Conservation (phyloP, 2,797 vertebrate genomes). For the Pachyuromys duprasi region DNA sequence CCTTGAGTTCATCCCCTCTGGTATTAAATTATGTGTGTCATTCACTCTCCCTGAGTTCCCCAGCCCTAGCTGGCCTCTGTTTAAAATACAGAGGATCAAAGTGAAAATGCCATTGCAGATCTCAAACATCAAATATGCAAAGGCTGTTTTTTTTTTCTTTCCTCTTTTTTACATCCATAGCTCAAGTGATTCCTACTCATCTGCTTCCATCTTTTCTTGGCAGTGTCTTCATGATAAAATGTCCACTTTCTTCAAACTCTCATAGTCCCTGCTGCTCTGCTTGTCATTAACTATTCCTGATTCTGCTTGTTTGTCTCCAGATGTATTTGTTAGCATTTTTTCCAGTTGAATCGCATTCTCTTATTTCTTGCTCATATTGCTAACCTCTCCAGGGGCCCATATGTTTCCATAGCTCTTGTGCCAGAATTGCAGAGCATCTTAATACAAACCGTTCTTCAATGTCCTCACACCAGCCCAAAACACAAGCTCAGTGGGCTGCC, state of each 20-base stretch:
- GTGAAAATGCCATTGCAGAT: constrained; percentile 27
- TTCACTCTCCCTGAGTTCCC: constrained; percentile 19
- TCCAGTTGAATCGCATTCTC: constrained; percentile 91
- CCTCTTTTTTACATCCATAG: constrained; percentile 22
- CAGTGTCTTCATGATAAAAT: constrained; percentile 75
- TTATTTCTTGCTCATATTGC: constrained; percentile 89
- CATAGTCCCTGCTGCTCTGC: constrained; percentile 66
- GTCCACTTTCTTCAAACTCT: constrained; percentile 68
- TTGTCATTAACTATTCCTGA: constrained; percentile 73
- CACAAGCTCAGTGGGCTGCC: constrained; percentile 50
- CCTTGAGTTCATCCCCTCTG: background rate
- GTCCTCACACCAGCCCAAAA: constrained; percentile 74
- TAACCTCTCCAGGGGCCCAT: constrained; percentile 87
- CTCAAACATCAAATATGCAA: background rate
- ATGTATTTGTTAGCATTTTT: constrained; percentile 89
- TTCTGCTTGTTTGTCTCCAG: constrained; percentile 81
- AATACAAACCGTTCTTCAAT: constrained; percentile 79
- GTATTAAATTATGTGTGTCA: constrained; percentile 38
- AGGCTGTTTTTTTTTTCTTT: background rate
- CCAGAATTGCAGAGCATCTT: constrained; percentile 81
- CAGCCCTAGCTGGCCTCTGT: background rate
- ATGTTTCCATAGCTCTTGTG: constrained; percentile 75
- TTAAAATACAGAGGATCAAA: constrained; percentile 38
- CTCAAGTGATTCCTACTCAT: constrained; percentile 21
- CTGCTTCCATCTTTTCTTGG: constrained; percentile 65